phyloP scores from a whole-genome alignment of 2,888 invertebrate species.

The Plemyria rubiginata region DNA sequence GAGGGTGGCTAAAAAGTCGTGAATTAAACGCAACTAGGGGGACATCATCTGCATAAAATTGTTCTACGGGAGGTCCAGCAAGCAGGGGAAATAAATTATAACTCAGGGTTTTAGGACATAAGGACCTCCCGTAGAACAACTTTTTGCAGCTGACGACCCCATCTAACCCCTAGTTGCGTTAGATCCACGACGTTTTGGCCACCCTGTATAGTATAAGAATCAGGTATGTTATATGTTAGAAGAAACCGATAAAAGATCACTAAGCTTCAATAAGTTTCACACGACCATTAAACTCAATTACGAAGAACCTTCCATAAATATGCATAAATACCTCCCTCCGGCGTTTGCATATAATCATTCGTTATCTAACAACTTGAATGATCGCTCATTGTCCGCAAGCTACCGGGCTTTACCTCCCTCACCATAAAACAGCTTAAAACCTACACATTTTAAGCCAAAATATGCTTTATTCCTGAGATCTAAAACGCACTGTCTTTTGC shows the following conservation, averaged over 20 bases:
- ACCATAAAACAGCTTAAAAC: slow-evolving; percentile 46
- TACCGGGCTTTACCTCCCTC: slow-evolving; percentile 72
- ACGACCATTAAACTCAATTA: slow-evolving; percentile 25
- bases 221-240: neutral
- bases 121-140: no score
- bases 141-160: no score
- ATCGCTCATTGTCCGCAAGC: slow-evolving; percentile 79
- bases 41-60: no score
- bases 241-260: neutral
- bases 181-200: no score
- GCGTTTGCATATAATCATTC: slow-evolving; percentile 65
- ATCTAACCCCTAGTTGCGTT: no score
- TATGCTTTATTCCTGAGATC: slow-evolving; percentile 12
- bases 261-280: slow-evolving; percentile 15
- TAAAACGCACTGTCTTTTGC: slow-evolving; percentile 10
- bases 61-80: no score
- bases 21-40: no score
- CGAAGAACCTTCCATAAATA: slow-evolving; percentile 39
- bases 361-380: slow-evolving; percentile 77
- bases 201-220: no score
- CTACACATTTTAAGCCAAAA: slow-evolving; percentile 21
- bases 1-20: no score
- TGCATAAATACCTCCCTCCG: slow-evolving; percentile 37
- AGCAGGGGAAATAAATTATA: no score
- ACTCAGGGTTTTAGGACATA: no score